Evolutionary conservation across 37 sponge, comb jelly and placozoan species (phyloP), one percentile per base, ranked within the genome.

Genomic region (Lycopodina hypogea): DNA sequence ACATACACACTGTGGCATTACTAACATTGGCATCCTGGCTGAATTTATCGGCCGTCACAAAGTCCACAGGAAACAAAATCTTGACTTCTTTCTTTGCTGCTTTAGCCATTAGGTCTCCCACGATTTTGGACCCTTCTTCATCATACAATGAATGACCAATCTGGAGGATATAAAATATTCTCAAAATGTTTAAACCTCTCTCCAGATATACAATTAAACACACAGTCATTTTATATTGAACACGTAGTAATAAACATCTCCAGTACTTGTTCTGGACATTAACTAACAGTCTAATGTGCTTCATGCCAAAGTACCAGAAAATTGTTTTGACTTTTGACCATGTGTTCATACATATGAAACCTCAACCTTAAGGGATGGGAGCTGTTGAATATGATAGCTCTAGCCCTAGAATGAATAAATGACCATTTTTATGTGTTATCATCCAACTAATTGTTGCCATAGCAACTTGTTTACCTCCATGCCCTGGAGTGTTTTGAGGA

Each of bases 91-190:
- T 98, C 69, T 79, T 72, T 77, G 88, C 87, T 1, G 99, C 99
- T 36, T 84, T 86, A 0, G 42, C 79, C 82, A 98, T 79, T 26
- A 98, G 52, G 7, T 96, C 87, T 21, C 82, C 85, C 38, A 98
- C 92, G 57, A 98, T 93, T 40, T 57, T 69, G 0, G 96, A 71
- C 0, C 99, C 99, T 69, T 96, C 94, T 58, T 88, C 92, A 60
- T 98, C 99, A 82, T 83, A 98, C 66, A 98, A 79, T 33, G 96
- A 96, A 32, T 39, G 24, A 21, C 99, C 99, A 74, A 96, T 96
- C 92, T 96, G 69, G 19, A 67, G 3, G 4, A 72, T 39, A n/a
- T n/a, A n/a, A n/a, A n/a, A n/a, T n/a, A n/a, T n/a, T n/a, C n/a
- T n/a, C n/a, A n/a, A n/a, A n/a, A 65, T 7, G 12, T 36, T 33